Evolutionary conservation across 2,113 vertebrate genomes (phyloP), one percentile per base, ranked within the genome.

Genomic region (Noctilio leporinus): DNA sequence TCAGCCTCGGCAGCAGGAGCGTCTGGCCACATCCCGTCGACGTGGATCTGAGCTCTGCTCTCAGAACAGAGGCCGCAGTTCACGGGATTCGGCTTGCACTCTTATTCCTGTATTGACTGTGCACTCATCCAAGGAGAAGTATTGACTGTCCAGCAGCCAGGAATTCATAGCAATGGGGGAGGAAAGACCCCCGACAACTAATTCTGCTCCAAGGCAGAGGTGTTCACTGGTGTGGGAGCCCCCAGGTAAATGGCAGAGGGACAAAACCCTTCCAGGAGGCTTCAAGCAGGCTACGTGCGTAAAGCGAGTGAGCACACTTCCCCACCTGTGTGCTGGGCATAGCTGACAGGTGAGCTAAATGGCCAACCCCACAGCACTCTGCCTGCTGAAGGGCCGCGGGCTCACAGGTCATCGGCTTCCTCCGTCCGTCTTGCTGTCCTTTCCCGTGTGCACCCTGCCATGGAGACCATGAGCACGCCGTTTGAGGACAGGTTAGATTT

Each of bases 351-450:
- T 15, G 38, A 43, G 16, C 64, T 4, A 7, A 40, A 10, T 0
- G 1, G 4, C 76, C 47, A 3, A 26, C 22, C 11, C 67, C 53
- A 53, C 19, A 15, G 72, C 4, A 2, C 5, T 4, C 28, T 10
- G 33, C 26, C 33, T 0, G 0, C 43, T 2, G 26, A 76, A 86
- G 38, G 9, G 8, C 53, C 20, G 1, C 49, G 15, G 8, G 16
- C 38, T 57, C 19, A 24, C 40, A 81, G 33, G 38, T 43, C 17
- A 12, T 24, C 24, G 7, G 43, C 0, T 22, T 11, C 24, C 76
- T 35, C 30, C 0, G 4, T 4, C 33, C 14, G 12, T 57, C 38
- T 45, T 1, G 0, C 8, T 72, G 15, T 10, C 33, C 4, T 19
- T 45, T 14, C 5, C 40, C 15, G 0, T 22, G 35, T 33, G 17